phyloP scores from a whole-genome alignment of 92 coral and sea anemone genomes.

The Meandrina meandrites region DNA sequence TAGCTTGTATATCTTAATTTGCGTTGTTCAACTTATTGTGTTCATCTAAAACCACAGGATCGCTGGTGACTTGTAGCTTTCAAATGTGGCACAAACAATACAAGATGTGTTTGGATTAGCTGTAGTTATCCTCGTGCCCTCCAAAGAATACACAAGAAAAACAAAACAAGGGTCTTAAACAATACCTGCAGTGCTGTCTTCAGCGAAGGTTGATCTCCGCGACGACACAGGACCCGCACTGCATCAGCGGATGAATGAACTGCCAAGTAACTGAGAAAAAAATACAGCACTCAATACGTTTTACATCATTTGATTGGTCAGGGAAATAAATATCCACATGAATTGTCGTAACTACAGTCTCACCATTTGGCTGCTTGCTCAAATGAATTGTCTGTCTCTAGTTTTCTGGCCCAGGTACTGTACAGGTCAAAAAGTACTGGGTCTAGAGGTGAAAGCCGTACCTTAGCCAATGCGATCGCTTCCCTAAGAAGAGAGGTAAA shows the following conservation, averaged over 20 bases:
- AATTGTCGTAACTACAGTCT: constrained; percentile 4
- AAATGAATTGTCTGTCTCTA: constrained; percentile 84
- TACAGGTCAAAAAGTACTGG: constrained; percentile 90
- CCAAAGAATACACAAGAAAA: not conserved
- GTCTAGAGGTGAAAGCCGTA: constrained; percentile 86
- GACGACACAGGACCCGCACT: constrained; percentile 79
- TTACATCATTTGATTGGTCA: not conserved
- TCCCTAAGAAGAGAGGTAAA: constrained; percentile 52
- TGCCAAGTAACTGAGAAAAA: constrained; percentile 77
- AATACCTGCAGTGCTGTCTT: constrained; percentile 85
- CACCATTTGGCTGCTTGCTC: constrained; percentile 99
- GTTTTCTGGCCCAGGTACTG: constrained; percentile 88
- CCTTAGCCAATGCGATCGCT: constrained; percentile 96
- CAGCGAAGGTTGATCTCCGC: constrained; percentile 77
- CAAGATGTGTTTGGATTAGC: not conserved
- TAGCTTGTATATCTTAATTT: too few species aligned
- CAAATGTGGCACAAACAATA: not conserved
- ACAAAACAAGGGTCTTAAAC: not conserved
- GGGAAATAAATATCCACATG: not conserved
- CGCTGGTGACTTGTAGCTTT: too few species aligned
- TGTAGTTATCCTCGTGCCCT: not conserved
- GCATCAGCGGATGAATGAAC: constrained; percentile 89
- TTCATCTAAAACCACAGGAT: too few species aligned
- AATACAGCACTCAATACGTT: not conserved
- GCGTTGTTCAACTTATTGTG: too few species aligned